These are phyloP conservation scores for Agrotis clavis DNA, from an alignment of 2,888 invertebrate species.

Conservation along the genomic window DNA sequence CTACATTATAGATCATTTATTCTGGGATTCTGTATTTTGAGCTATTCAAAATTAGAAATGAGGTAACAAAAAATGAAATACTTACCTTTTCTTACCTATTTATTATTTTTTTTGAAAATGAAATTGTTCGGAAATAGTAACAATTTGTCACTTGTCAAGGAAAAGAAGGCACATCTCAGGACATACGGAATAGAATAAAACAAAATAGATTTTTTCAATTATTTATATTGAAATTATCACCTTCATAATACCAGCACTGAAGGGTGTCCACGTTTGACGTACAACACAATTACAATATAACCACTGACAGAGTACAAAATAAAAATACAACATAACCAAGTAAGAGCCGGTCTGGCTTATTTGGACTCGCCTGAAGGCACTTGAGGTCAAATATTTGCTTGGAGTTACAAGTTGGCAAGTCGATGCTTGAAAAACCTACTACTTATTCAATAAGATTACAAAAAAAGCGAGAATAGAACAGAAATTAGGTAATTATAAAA, in stretches of 20 bases:
- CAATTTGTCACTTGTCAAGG: neutral
- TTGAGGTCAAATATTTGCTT: slow-evolving; percentile 85
- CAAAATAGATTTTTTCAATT: slow-evolving; percentile 76
- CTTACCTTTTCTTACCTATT: neutral
- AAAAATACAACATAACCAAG: slow-evolving; percentile 67
- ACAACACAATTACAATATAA: slow-evolving; percentile 87
- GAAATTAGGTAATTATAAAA: neutral
- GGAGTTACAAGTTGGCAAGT: slow-evolving; percentile 82
- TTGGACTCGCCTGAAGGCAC: slow-evolving; percentile 89
- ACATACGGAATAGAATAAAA: slow-evolving; percentile 63
- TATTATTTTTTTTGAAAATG: neutral
- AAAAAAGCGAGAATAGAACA: neutral
- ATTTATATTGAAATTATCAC: slow-evolving; percentile 90
- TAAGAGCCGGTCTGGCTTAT: slow-evolving; percentile 79
- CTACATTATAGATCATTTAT: neutral
- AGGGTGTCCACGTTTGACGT: slow-evolving; percentile 90
- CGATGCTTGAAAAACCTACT: slow-evolving; percentile 58
- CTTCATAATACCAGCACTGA: slow-evolving; percentile 87
- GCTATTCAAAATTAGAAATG: neutral
- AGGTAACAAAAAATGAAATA: neutral
- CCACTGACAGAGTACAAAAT: slow-evolving; percentile 75
- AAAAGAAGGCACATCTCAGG: neutral
- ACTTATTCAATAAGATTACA: slow-evolving; percentile 21
- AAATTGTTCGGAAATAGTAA: neutral
- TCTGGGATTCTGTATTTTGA: neutral